A percentile compares a stretch with the other conserved stretches of the same genome.
Conservation (phyloP, 37 sponge, comb jelly and placozoan genomes). For the Beroe ovata region DNA sequence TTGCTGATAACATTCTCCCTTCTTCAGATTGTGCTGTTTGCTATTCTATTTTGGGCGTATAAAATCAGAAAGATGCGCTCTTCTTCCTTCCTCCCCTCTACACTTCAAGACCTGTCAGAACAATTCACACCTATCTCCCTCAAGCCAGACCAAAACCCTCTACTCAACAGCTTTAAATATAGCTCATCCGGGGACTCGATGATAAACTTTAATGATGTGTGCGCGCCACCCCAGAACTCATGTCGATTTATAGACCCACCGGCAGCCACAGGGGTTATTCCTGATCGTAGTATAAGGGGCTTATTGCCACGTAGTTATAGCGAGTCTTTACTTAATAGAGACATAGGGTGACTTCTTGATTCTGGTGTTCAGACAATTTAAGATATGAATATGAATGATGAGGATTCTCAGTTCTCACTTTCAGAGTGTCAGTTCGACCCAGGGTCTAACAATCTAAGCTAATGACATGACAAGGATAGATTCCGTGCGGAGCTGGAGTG, state of each 20-base stretch:
- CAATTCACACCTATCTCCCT: neutral
- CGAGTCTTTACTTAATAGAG: conserved; percentile 33
- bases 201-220: conserved; percentile 56
- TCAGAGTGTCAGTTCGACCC: too few relatives aligned
- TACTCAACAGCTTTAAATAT: neutral
- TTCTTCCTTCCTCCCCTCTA: conserved; percentile 39
- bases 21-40: conserved; percentile 23
- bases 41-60: conserved; percentile 28
- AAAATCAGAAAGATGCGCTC: conserved; percentile 2
- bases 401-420: too few relatives aligned
- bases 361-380: too few relatives aligned
- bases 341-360: conserved; percentile 35
- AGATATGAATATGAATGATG: too few relatives aligned
- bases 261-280: neutral
- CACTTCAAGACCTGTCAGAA: conserved; percentile 4
- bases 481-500: too few relatives aligned
- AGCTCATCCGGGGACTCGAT: neutral
- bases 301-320: conserved; percentile 32
- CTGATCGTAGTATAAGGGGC: neutral
- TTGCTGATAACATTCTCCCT: too few relatives aligned
- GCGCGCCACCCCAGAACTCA: conserved; percentile 17
- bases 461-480: too few relatives aligned
- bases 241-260: neutral
- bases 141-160: neutral
- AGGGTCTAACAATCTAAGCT: too few relatives aligned